phyloP scores from a whole-genome alignment of 2,888 invertebrate species.

The Ctenicera cuprea region DNA sequence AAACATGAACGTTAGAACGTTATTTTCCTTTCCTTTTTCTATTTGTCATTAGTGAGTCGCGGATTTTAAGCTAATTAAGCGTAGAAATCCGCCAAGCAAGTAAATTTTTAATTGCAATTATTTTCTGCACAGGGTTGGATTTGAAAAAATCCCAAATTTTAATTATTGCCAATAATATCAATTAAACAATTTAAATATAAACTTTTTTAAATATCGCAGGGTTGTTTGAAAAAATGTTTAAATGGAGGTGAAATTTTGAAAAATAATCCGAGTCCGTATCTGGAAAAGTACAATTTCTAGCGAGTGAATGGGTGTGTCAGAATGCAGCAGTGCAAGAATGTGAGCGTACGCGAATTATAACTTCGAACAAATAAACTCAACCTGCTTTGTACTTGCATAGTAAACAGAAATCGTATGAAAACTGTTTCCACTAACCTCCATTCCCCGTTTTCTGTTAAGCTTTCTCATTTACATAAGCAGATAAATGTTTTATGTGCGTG shows the following conservation, averaged over 20 bases:
- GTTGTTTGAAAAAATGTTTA: background rate
- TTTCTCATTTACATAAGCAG: conserved; percentile 33
- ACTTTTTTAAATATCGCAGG: too few relatives aligned
- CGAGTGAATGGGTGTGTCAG: conserved; percentile 41
- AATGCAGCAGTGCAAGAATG: conserved; percentile 38
- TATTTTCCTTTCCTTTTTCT: background rate
- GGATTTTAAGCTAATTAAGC: background rate
- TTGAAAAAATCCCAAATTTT: background rate
- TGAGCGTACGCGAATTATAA: conserved; percentile 33
- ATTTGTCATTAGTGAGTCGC: background rate
- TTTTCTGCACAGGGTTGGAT: background rate
- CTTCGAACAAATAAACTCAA: conserved; percentile 15
- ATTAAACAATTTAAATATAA: background rate
- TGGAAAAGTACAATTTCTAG: conserved; percentile 36
- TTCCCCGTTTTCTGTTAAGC: conserved; percentile 24
- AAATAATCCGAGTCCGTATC: background rate
- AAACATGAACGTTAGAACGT: background rate
- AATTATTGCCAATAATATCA: conserved; percentile 3
- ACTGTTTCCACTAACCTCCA: conserved; percentile 40
- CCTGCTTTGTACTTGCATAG: conserved; percentile 26
- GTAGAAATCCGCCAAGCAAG: background rate
- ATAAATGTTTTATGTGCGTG: background rate
- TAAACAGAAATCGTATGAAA: conserved; percentile 30
- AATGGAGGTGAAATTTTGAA: background rate
- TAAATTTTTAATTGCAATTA: background rate